phyloP scores from a whole-genome alignment of 2,888 invertebrate genomes.

The Nineta flava region DNA sequence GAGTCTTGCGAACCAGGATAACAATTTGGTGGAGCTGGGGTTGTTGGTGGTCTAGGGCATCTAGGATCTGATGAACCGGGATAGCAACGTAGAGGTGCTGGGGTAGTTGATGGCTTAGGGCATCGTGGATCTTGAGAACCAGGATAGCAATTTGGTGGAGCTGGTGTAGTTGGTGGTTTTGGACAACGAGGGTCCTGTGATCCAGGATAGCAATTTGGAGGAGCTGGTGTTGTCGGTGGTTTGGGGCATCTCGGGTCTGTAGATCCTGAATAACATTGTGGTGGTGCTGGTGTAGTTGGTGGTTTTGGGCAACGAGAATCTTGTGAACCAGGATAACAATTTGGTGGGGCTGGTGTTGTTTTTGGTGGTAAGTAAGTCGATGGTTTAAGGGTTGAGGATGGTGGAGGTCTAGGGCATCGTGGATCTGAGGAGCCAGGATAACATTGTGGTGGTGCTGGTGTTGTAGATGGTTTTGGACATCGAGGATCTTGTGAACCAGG shows the following conservation, averaged over 20 bases:
- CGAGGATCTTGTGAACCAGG: too few relatives aligned
- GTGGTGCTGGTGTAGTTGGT: slow-evolving; percentile 14
- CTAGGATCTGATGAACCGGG: slow-evolving; percentile 20
- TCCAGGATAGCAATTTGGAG: slow-evolving; percentile 15
- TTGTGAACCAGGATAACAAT: slow-evolving; percentile 15
- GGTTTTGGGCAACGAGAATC: slow-evolving; percentile 16
- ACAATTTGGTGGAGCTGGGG: slow-evolving; percentile 18
- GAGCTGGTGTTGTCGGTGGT: slow-evolving; percentile 16
- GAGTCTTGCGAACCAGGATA: slow-evolving; percentile 21
- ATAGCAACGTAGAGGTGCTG: slow-evolving; percentile 25
- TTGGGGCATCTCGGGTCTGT: slow-evolving; percentile 22
- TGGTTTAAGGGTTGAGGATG: slow-evolving; percentile 10
- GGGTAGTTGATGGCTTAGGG: slow-evolving; percentile 14
- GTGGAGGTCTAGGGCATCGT: slow-evolving; percentile 16
- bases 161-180: slow-evolving; percentile 16
- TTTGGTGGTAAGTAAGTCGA: slow-evolving; percentile 7
- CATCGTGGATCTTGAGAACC: slow-evolving; percentile 16
- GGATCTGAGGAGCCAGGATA: slow-evolving; percentile 20
- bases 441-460: too few relatives aligned
- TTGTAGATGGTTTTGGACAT: too few relatives aligned
- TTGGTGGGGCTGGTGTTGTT: slow-evolving; percentile 12
- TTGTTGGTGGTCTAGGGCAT: slow-evolving; percentile 13
- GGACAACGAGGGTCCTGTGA: slow-evolving; percentile 22
- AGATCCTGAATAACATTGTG: slow-evolving; percentile 24
- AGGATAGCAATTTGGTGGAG: slow-evolving; percentile 13